Conservation (phyloP, 2,113 vertebrate species). For the Malurus melanocephalus region DNA sequence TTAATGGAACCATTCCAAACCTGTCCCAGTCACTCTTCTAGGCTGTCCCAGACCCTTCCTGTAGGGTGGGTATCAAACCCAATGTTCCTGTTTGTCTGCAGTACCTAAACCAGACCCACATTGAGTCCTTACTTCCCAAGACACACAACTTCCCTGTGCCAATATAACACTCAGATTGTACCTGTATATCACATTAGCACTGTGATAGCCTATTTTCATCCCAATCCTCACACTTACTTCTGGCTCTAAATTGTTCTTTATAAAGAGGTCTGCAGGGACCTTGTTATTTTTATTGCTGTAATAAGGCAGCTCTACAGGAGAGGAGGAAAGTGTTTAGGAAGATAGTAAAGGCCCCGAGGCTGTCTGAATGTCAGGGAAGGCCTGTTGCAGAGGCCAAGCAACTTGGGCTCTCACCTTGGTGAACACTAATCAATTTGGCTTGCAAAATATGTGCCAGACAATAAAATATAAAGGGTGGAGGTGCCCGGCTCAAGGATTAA, state of each 20-base stretch:
- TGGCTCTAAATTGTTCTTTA: slow-evolving; percentile 72
- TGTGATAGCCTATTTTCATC: slow-evolving; percentile 64
- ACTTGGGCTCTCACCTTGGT: not conserved
- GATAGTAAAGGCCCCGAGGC: slow-evolving; percentile 24
- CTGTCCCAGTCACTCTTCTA: not conserved
- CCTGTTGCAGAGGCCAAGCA: not conserved
- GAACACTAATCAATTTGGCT: not conserved
- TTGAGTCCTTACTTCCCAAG: not conserved
- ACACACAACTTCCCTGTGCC: slow-evolving; percentile 7
- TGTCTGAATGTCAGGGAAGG: slow-evolving; percentile 11
- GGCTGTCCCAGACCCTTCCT: not conserved
- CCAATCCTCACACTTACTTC: slow-evolving; percentile 57
- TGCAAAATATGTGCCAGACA: not conserved
- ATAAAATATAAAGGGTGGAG: not conserved
- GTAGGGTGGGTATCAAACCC: not conserved
- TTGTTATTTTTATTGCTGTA: slow-evolving; percentile 78
- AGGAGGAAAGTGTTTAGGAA: slow-evolving; percentile 60
- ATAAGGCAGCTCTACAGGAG: slow-evolving; percentile 66
- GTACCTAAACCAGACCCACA: not conserved
- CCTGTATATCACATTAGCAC: slow-evolving; percentile 71
- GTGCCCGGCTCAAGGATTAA: not conserved
- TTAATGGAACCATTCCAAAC: not conserved
- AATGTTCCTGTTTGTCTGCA: not conserved
- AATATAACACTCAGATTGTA: not conserved
- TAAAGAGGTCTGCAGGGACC: slow-evolving; percentile 73